Conservation (phyloP, 1,140 invertebrate species). For the Trypoxylus dichotomus region DNA sequence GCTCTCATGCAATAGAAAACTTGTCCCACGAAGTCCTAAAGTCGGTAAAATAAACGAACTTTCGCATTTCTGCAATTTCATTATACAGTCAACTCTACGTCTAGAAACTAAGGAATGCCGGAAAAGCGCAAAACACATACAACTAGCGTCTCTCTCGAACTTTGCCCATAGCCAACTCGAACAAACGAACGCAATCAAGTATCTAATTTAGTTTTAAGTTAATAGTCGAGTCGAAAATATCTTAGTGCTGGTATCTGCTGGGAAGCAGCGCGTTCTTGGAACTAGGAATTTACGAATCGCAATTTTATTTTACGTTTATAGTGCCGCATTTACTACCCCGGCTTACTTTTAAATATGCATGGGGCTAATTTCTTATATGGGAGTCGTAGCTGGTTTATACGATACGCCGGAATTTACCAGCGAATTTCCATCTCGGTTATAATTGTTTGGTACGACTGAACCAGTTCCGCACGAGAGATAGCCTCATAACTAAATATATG, state of each 20-base stretch:
- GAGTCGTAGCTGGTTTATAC: too few species aligned
- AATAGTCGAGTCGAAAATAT: slow-evolving; percentile 17
- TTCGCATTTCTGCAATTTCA: neutral
- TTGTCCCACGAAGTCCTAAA: neutral
- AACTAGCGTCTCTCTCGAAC: neutral
- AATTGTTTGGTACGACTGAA: too few species aligned
- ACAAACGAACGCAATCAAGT: slow-evolving; percentile 31
- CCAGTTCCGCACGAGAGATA: too few species aligned
- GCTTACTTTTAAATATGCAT: neutral
- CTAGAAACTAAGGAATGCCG: neutral
- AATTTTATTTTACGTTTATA: slow-evolving; percentile 14
- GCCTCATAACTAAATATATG: too few species aligned
- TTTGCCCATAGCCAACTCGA: neutral
- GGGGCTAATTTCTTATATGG: too few species aligned
- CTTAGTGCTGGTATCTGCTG: neutral
- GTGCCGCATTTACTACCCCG: neutral
- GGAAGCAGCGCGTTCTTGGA: neutral
- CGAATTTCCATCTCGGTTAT: too few species aligned
- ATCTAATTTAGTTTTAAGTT: slow-evolving; percentile 31
- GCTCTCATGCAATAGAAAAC: too few species aligned
- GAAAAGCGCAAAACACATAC: neutral
- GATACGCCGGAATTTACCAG: too few species aligned
- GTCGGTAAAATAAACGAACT: neutral
- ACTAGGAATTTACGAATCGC: neutral
- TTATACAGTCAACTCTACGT: neutral